A percentile compares a stretch with the other conserved stretches of the same genome.
These are phyloP conservation scores for Tenebrio molitor DNA, from an alignment of 1,140 invertebrate species.

Conservation along the genomic window DNA sequence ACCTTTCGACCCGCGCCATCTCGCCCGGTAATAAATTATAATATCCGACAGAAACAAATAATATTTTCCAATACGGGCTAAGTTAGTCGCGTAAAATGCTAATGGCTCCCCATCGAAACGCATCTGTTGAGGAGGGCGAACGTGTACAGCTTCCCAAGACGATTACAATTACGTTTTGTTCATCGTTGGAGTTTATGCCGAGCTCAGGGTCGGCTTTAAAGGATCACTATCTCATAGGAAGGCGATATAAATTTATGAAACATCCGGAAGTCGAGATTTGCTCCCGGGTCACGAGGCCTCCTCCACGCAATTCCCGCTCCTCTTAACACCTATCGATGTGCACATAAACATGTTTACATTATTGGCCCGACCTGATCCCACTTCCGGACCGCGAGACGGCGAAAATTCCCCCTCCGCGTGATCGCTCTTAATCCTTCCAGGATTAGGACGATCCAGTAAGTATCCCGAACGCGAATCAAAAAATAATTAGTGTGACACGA, in stretches of 20 bases:
- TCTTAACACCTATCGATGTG: neutral
- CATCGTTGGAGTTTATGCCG: slow-evolving; percentile 4
- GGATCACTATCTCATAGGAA: slow-evolving; percentile 42
- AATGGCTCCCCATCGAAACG: slow-evolving; percentile 18
- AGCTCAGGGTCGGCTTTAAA: slow-evolving; percentile 7
- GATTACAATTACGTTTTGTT: slow-evolving; percentile 34
- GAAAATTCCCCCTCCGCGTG: too few species aligned
- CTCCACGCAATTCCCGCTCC: slow-evolving; percentile 11
- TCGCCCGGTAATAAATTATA: slow-evolving; percentile 35
- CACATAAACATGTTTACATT: slow-evolving; percentile 35
- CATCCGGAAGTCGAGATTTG: slow-evolving; percentile 27
- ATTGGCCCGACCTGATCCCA: slow-evolving; percentile 10
- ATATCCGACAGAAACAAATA: slow-evolving; percentile 35
- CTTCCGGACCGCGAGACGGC: too few species aligned
- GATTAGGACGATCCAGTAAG: neutral
- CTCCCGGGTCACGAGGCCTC: slow-evolving; percentile 24
- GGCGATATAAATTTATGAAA: slow-evolving; percentile 46
- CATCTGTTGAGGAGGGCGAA: slow-evolving; percentile 31
- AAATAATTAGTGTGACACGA: slow-evolving; percentile 25
- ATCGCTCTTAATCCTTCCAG: slow-evolving; percentile 4
- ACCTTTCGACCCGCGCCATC: slow-evolving; percentile 15
- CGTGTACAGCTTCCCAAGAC: slow-evolving; percentile 27
- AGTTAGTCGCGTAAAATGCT: slow-evolving; percentile 38
- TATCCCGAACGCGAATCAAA: slow-evolving; percentile 6
- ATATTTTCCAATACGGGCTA: slow-evolving; percentile 28